These are phyloP conservation scores for Aegithalos caudatus DNA, from an alignment of 2,113 vertebrate genomes.

Conservation along the genomic window DNA sequence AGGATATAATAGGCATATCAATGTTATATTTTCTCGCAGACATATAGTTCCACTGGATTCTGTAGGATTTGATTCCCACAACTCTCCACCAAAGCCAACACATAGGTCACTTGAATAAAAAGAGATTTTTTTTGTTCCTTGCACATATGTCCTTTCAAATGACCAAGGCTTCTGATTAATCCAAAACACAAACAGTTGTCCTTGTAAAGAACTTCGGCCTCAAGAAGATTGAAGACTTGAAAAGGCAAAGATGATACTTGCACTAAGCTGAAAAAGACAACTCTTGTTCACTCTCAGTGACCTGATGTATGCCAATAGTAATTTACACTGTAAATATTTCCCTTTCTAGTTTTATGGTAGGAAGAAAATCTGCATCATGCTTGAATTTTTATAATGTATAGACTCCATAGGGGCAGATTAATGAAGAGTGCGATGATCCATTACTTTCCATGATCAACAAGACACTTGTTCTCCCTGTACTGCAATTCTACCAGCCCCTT, in stretches of 20 bases:
- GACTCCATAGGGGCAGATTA: background rate
- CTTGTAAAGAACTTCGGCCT: conserved; percentile 5
- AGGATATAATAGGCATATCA: background rate
- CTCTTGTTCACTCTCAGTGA: background rate
- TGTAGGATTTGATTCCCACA: background rate
- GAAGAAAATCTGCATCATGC: background rate
- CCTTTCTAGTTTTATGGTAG: background rate
- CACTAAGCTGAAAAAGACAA: background rate
- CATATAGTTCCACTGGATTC: background rate
- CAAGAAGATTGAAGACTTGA: background rate
- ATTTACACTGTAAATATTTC: background rate
- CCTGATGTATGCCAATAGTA: background rate
- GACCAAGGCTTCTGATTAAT: background rate
- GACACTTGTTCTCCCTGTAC: background rate
- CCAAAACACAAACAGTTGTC: background rate
- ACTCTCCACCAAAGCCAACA: background rate
- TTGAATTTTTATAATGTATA: background rate
- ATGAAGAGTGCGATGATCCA: background rate
- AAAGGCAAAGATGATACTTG: background rate
- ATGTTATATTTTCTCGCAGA: background rate
- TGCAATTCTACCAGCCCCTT: background rate
- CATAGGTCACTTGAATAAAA: background rate
- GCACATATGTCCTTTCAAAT: conserved; percentile 13
- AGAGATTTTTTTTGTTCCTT: background rate
- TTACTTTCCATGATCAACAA: background rate